Percentiles rank a stretch among this genome's conserved stretches.
Evolutionary conservation across 2,113 vertebrate species (phyloP).

Genomic region (Herpailurus yagouaroundi): DNA sequence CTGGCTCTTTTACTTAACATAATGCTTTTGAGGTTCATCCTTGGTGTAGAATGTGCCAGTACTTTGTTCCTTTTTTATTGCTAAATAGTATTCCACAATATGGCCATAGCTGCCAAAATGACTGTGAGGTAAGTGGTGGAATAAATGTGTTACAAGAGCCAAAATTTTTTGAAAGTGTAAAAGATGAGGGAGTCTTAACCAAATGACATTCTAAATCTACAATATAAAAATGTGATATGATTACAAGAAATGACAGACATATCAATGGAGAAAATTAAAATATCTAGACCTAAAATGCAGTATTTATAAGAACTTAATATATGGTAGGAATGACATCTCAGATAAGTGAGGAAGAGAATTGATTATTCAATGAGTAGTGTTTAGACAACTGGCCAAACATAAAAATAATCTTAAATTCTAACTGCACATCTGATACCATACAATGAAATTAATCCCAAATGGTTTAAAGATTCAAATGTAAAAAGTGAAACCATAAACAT

Average conservation of each 20-base stretch:
- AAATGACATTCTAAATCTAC: neutral
- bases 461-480: neutral
- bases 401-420: constrained; percentile 36
- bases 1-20: neutral
- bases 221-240: neutral
- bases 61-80: neutral
- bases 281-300: neutral
- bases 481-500: constrained; percentile 26
- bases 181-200: neutral
- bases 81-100: neutral
- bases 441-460: neutral
- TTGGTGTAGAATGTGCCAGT: too few relatives aligned
- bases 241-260: neutral
- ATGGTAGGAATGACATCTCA: neutral
- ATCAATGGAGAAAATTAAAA: neutral
- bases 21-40: neutral
- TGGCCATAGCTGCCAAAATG: neutral
- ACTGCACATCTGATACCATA: neutral
- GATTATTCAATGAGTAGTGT: neutral
- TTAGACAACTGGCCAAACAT: neutral
- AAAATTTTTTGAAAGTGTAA: neutral
- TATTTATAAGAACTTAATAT: neutral
- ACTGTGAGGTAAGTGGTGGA: neutral
- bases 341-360: neutral
- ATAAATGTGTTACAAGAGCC: neutral